Evolutionary conservation across 2,888 invertebrate species (phyloP).

Genomic region (Thecocarcelia acutangulata): DNA sequence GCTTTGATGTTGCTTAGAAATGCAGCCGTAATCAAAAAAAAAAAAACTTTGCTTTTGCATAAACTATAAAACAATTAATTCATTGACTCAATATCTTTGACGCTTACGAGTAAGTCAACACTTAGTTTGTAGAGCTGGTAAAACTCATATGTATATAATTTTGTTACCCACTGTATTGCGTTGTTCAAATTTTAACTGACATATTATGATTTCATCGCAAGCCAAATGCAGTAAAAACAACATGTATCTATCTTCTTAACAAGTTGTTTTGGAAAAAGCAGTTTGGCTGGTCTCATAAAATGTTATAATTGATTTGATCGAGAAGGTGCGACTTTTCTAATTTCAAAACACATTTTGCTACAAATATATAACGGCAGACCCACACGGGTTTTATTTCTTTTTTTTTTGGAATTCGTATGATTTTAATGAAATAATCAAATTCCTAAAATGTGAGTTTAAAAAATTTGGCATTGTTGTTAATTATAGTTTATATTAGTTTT

Average conservation of each 20-base stretch:
- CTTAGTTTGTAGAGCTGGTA: background rate
- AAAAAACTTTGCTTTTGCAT: too few relatives aligned
- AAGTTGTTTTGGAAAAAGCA: slow-evolving; percentile 12
- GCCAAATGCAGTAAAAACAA: background rate
- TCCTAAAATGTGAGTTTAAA: too few relatives aligned
- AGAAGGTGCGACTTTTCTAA: slow-evolving; percentile 39
- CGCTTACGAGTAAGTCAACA: too few relatives aligned
- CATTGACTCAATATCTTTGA: too few relatives aligned
- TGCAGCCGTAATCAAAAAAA: too few relatives aligned
- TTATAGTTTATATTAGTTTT: background rate
- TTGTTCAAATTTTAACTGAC: background rate
- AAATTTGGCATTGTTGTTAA: background rate
- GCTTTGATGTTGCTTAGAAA: too few relatives aligned
- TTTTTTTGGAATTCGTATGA: background rate
- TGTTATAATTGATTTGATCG: slow-evolving; percentile 31
- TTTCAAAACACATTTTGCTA: background rate
- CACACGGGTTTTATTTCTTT: slow-evolving; percentile 6
- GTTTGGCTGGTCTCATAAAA: slow-evolving; percentile 16
- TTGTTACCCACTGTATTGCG: background rate
- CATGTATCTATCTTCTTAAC: slow-evolving; percentile 10
- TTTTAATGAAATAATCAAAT: slow-evolving; percentile 16
- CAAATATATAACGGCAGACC: background rate
- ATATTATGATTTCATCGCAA: slow-evolving; percentile 3
- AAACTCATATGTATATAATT: background rate
- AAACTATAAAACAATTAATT: too few relatives aligned